Percentiles rank a stretch among this genome's conserved stretches.
Evolutionary conservation across 2,888 invertebrate species (phyloP).

Genomic region (Troilus luridus): DNA sequence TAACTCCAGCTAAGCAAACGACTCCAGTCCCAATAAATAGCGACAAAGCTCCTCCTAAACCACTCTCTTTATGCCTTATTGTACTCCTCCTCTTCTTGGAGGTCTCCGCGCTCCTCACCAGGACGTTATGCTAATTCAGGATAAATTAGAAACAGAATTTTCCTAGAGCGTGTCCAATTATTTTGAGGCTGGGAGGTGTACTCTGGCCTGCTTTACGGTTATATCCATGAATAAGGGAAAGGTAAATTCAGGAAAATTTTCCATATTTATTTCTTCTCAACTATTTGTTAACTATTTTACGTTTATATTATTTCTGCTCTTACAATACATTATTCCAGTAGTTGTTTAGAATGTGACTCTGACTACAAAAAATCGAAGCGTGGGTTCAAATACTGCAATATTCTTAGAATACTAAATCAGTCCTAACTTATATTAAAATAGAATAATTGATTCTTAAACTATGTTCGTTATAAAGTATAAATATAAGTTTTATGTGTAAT

Average conservation of each 20-base stretch:
- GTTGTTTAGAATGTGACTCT: too few species aligned
- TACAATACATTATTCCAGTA: background rate
- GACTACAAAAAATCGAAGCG: too few species aligned
- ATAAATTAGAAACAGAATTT: constrained; percentile 32
- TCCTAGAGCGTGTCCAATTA: constrained; percentile 5
- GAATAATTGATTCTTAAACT: too few species aligned
- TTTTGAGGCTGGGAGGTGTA: background rate
- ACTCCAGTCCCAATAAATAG: constrained; percentile 39
- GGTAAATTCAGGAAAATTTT: background rate
- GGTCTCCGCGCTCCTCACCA: constrained; percentile 41
- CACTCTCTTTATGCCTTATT: constrained; percentile 49
- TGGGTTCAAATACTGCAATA: too few species aligned
- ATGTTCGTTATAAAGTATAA: too few species aligned
- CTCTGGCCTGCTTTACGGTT: background rate
- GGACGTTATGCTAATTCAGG: constrained; percentile 44
- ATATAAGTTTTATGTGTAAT: too few species aligned
- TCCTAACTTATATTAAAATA: too few species aligned
- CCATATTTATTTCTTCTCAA: background rate
- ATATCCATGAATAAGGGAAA: background rate
- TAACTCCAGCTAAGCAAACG: constrained; percentile 48
- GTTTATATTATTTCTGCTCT: background rate
- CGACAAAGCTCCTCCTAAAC: constrained; percentile 45
- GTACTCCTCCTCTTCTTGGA: constrained; percentile 47
- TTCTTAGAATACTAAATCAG: too few species aligned
- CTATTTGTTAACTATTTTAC: background rate